Conservation (phyloP, 2,113 vertebrate genomes). For the Trogon melanurus region DNA sequence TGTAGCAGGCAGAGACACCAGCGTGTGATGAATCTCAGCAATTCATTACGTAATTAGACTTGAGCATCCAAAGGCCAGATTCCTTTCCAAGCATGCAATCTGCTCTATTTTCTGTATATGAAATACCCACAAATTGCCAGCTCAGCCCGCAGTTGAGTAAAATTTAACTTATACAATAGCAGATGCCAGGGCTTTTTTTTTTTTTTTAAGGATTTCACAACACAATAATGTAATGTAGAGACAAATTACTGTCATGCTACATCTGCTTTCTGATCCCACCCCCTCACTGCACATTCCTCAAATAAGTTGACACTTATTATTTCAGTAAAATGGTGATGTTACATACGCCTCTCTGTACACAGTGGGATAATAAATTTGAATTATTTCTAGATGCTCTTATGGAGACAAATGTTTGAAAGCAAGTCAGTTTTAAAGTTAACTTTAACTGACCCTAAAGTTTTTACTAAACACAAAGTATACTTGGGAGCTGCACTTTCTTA, state of each 20-base stretch:
- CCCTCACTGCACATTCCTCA: slow-evolving; percentile 7
- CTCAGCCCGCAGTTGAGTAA: slow-evolving; percentile 30
- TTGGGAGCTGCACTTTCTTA: neutral
- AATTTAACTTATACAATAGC: slow-evolving; percentile 44
- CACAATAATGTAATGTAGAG: neutral
- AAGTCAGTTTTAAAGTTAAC: neutral
- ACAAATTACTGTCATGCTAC: slow-evolving; percentile 41
- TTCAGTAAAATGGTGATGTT: slow-evolving; percentile 1
- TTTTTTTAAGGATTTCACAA: slow-evolving; percentile 26
- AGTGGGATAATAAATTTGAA: slow-evolving; percentile 31
- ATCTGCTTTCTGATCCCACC: slow-evolving; percentile 47
- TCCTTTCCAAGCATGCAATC: neutral
- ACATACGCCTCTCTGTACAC: slow-evolving; percentile 49
- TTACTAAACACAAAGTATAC: neutral
- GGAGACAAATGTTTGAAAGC: neutral
- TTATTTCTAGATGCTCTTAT: slow-evolving; percentile 36
- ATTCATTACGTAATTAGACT: neutral
- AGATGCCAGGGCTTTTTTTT: neutral
- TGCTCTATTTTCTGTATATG: slow-evolving; percentile 6
- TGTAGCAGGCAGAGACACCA: neutral
- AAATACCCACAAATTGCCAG: slow-evolving; percentile 2
- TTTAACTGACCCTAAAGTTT: neutral
- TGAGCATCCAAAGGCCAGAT: neutral
- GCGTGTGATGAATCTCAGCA: neutral
- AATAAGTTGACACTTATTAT: slow-evolving; percentile 29